phyloP scores from a whole-genome alignment of 2,888 invertebrate genomes.

The Caenorhabditis sp. region DNA sequence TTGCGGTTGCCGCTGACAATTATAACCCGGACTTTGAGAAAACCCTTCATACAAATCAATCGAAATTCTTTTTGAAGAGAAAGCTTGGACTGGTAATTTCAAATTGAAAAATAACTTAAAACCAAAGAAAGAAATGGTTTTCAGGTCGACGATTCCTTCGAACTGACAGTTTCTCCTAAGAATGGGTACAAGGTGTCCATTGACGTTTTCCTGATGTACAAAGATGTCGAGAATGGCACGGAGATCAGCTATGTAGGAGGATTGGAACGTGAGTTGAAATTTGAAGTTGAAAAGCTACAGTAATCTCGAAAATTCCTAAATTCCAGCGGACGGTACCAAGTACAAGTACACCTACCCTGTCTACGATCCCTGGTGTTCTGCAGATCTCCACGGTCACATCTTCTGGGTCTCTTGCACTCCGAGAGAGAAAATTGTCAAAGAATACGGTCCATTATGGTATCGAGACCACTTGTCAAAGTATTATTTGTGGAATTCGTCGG shows the following conservation, averaged over 20 bases:
- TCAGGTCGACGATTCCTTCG: slow-evolving; percentile 55
- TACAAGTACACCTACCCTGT: slow-evolving; percentile 56
- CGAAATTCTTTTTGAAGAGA: not conserved
- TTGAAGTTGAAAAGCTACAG: too few relatives aligned
- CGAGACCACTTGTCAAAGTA: slow-evolving; percentile 16
- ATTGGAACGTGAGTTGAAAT: slow-evolving; percentile 22
- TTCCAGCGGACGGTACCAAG: slow-evolving; percentile 60
- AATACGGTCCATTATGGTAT: slow-evolving; percentile 13
- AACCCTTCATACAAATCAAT: not conserved
- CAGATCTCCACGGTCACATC: slow-evolving; percentile 58
- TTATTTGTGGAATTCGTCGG: slow-evolving; percentile 45
- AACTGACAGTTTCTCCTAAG: slow-evolving; percentile 49
- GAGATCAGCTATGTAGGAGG: slow-evolving; percentile 47
- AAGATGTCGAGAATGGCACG: slow-evolving; percentile 19
- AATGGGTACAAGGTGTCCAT: too few relatives aligned
- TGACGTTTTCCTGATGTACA: slow-evolving; percentile 64
- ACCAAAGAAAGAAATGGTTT: too few relatives aligned
- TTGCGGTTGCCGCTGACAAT: slow-evolving; percentile 38
- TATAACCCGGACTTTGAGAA: not conserved
- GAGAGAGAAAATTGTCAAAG: slow-evolving; percentile 43
- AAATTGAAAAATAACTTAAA: too few relatives aligned
- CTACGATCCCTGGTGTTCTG: slow-evolving; percentile 66
- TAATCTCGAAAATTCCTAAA: too few relatives aligned
- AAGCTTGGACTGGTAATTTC: slow-evolving; percentile 5
- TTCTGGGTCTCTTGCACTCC: slow-evolving; percentile 69